These are phyloP conservation scores for Tetrax tetrax DNA, from an alignment of 2,113 vertebrate genomes.

Conservation along the genomic window DNA sequence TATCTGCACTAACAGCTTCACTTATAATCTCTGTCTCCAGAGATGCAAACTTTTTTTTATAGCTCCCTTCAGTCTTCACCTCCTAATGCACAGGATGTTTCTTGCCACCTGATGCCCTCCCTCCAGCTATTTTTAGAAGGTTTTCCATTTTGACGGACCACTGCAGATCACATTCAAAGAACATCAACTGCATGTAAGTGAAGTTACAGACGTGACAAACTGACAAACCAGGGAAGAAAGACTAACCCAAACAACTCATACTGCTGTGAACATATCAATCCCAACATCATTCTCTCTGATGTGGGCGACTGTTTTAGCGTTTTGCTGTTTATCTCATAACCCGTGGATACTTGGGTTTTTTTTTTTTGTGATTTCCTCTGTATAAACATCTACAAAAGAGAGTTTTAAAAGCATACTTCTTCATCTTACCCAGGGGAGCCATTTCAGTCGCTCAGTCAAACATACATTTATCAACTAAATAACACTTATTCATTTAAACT, in stretches of 20 bases:
- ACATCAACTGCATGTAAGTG: conserved; percentile 3
- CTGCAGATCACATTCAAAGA: conserved; percentile 14
- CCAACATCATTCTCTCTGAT: neutral
- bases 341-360: neutral
- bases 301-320: neutral
- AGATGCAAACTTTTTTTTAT: neutral
- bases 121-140: conserved; percentile 39
- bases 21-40: neutral
- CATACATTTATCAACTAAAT: conserved; percentile 67
- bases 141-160: conserved; percentile 16
- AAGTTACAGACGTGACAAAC: conserved; percentile 2
- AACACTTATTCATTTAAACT: conserved; percentile 68
- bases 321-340: conserved; percentile 1
- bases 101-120: neutral
- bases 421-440: conserved; percentile 55
- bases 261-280: neutral
- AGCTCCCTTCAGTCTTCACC: conserved; percentile 14
- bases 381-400: conserved; percentile 8
- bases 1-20: neutral
- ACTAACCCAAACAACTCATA: neutral
- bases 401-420: conserved; percentile 53
- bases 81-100: neutral
- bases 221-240: conserved; percentile 25
- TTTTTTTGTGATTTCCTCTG: neutral
- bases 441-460: conserved; percentile 62